Conservation (phyloP, 2,113 vertebrate species). For the Dissostichus mawsoni region DNA sequence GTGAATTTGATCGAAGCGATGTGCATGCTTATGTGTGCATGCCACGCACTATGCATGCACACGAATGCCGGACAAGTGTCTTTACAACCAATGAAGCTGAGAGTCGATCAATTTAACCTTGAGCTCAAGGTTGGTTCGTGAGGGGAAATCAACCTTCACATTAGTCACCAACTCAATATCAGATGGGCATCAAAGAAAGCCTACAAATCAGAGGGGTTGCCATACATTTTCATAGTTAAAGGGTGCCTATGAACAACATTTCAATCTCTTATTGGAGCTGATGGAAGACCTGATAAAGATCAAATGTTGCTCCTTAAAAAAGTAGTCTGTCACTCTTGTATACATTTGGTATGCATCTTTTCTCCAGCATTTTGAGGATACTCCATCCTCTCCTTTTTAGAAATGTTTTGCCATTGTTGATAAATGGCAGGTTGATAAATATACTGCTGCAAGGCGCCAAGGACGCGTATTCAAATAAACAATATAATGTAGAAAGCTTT, state of each 20-base stretch:
- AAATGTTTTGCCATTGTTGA: too few relatives aligned
- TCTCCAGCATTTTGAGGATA: neutral
- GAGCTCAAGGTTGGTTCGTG: constrained; percentile 51
- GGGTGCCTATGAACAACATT: neutral
- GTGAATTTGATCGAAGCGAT: constrained; percentile 52
- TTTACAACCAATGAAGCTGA: neutral
- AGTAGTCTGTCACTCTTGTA: neutral
- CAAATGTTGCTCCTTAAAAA: neutral
- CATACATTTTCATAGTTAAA: neutral
- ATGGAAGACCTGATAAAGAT: neutral
- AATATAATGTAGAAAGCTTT: neutral
- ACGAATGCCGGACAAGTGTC: constrained; percentile 33
- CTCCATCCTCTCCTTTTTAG: neutral
- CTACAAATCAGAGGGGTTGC: neutral
- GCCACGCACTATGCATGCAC: neutral
- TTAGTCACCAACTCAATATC: neutral
- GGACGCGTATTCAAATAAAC: neutral
- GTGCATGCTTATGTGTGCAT: neutral
- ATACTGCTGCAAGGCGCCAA: too few relatives aligned
- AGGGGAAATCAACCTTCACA: constrained; percentile 24
- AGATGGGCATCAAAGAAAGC: neutral
- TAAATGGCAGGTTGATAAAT: too few relatives aligned
- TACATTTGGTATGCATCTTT: neutral
- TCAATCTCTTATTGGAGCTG: neutral
- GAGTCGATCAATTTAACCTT: constrained; percentile 53